A percentile compares a stretch with the other conserved stretches of the same genome.
Evolutionary conservation across 2,113 vertebrate genomes (phyloP).

Genomic region (Oreotrochilus melanogaster): DNA sequence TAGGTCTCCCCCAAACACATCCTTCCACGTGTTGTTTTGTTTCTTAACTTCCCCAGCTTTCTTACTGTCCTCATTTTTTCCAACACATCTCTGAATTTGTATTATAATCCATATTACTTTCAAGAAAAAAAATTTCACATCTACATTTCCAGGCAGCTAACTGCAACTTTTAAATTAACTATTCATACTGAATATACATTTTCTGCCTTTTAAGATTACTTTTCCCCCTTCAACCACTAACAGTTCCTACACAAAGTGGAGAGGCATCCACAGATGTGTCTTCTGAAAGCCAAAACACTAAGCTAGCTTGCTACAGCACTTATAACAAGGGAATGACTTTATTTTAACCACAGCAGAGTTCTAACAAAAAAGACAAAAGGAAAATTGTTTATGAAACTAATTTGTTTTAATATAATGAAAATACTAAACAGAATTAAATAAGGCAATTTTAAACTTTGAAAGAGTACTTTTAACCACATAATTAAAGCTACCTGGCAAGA

Average conservation of each 20-base stretch:
- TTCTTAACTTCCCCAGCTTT: neutral
- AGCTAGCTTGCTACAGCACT: neutral
- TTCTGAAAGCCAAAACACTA: neutral
- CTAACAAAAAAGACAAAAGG: neutral
- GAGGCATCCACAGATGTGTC: neutral
- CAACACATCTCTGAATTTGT: neutral
- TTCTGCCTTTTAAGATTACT: neutral
- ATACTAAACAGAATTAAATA: neutral
- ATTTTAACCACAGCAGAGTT: neutral
- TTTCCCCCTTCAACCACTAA: neutral
- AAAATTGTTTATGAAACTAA: neutral
- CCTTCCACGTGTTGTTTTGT: neutral
- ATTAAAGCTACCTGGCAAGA: neutral
- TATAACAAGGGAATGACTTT: neutral
- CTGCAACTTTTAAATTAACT: neutral
- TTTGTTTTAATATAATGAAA: neutral
- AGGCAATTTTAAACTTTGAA: neutral
- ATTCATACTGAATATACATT: neutral
- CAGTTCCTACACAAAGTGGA: neutral
- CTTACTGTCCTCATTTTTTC: accelerated
- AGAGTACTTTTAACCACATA: neutral
- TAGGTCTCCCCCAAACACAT: neutral
- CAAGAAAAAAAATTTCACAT: neutral
- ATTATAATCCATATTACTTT: neutral
- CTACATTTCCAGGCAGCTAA: neutral